A percentile compares a stretch with the other conserved stretches of the same genome.
Evolutionary conservation across 2,888 invertebrate species (phyloP).

Genomic region (Euzetes globulus): DNA sequence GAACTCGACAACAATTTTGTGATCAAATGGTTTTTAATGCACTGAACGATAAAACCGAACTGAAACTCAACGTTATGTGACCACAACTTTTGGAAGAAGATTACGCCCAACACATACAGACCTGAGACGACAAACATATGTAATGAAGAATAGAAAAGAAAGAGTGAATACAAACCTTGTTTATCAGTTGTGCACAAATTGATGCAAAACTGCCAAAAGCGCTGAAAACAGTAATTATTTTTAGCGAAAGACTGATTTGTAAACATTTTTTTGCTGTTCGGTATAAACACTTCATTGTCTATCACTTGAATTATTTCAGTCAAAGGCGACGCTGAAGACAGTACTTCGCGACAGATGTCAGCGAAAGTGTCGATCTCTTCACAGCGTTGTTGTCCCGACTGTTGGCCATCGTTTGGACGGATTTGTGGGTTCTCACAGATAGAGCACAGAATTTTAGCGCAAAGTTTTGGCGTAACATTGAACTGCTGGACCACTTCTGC

Average conservation of each 20-base stretch:
- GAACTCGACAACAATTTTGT: slow-evolving; percentile 32
- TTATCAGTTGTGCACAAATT: slow-evolving; percentile 37
- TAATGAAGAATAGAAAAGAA: neutral
- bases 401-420: slow-evolving; percentile 15
- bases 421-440: slow-evolving; percentile 29
- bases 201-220: slow-evolving; percentile 38
- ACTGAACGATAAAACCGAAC: slow-evolving; percentile 35
- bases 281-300: slow-evolving; percentile 33
- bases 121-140: slow-evolving; percentile 6
- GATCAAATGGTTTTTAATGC: slow-evolving; percentile 34
- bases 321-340: slow-evolving; percentile 34
- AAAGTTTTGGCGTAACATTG: slow-evolving; percentile 35
- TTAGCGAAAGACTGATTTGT: neutral
- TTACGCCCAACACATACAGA: slow-evolving; percentile 33
- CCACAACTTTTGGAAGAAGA: slow-evolving; percentile 37
- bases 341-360: slow-evolving; percentile 34
- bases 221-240: slow-evolving; percentile 24
- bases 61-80: slow-evolving; percentile 37
- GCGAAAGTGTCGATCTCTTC: slow-evolving; percentile 37
- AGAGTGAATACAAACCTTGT: slow-evolving; percentile 33
- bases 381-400: slow-evolving; percentile 14
- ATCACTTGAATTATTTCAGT: slow-evolving; percentile 36
- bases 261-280: slow-evolving; percentile 22
- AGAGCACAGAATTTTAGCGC: slow-evolving; percentile 33
- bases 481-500: slow-evolving; percentile 35